Base-by-base conservation (phyloP, 30 jellyfish, hydroid and myxozoan genomes). In the Nemopilema nomurai region DNA sequence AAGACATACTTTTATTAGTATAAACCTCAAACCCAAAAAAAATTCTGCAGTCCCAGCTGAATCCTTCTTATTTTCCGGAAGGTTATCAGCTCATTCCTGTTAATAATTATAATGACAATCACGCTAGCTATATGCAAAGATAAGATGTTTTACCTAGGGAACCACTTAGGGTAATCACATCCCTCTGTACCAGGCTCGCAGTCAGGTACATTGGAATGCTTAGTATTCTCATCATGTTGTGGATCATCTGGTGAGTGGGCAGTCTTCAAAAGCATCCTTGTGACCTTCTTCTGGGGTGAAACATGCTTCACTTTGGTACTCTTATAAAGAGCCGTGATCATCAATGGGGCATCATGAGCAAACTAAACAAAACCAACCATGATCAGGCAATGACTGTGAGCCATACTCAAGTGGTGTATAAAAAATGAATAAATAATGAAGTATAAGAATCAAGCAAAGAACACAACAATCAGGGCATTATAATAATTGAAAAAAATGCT, bases 271-370 rank as follows among this genome's bases (percentile, higher is more conserved):
- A 94, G 84, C 73, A 79, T 69, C 41, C 99, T 71, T 17, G 99
- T 90, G 71, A 94, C 97, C 79, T 85, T 94, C 89, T 96, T 85
- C 79, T 94, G 99, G 26, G 96, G 97, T 29, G 99, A 71, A 29
- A 94, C 95, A 69, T 77, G 69, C 62, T 86, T 85, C 23, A 94
- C 88, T 49, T 76, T 73, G 25, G 80, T 75, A 53, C 91, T 69
- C 23, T 80, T 31, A 62, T 63, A 71, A 49, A 94, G 53, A 0
- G 96, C 93, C 41, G 51, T 21, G 71, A 81, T 83, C 16, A 71
- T 49, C 18, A 67, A 57, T 17, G 93, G 86, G 9, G 87, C 87
- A 69, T 92, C 71, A 24, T 70, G 83, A 49, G 90, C 51, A 18
- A 92, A 51, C 98, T 92, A 67, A 27, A 62, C n/a, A n/a, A n/a